Percentiles rank a stretch among this genome's conserved stretches.
Conservation (phyloP, 2,888 invertebrate genomes). For the Atrina japonica region DNA sequence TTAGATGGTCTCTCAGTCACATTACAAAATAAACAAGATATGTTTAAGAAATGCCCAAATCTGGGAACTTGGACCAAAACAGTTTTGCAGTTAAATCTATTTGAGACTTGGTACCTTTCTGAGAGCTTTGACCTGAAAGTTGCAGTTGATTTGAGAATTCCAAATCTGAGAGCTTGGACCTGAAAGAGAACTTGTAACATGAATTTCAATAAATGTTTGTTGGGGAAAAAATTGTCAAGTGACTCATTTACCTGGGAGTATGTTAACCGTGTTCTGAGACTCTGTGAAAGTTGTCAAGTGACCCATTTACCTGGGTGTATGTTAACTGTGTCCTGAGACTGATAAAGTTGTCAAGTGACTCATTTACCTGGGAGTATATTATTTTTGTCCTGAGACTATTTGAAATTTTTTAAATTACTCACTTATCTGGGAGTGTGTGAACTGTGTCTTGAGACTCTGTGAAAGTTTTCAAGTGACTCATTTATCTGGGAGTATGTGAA, state of each 20-base stretch:
- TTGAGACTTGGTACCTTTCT: too few relatives aligned
- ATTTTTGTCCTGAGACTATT: slow-evolving; percentile 45
- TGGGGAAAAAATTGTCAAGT: too few relatives aligned
- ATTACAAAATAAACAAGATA: too few relatives aligned
- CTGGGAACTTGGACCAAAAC: too few relatives aligned
- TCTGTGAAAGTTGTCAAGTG: slow-evolving; percentile 59
- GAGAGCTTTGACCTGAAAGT: too few relatives aligned
- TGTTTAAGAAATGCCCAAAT: too few relatives aligned
- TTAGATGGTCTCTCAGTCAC: too few relatives aligned
- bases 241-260: slow-evolving; percentile 53
- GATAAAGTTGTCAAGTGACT: slow-evolving; percentile 56
- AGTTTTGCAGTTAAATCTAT: too few relatives aligned
- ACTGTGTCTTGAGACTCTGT: slow-evolving; percentile 49
- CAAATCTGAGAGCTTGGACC: too few relatives aligned
- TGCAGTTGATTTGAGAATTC: too few relatives aligned
- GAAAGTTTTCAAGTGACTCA: slow-evolving; percentile 44
- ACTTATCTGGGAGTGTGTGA: slow-evolving; percentile 53
- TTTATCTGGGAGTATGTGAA: slow-evolving; percentile 53
- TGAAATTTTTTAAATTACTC: slow-evolving; percentile 52
- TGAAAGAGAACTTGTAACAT: too few relatives aligned
- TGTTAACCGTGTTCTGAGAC: slow-evolving; percentile 29
- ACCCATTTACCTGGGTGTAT: slow-evolving; percentile 53
- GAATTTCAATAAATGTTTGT: too few relatives aligned
- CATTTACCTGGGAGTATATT: slow-evolving; percentile 54
- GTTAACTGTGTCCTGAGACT: slow-evolving; percentile 37